These are phyloP conservation scores for Tholera decimalis DNA, from an alignment of 2,888 invertebrate genomes.

Conservation along the genomic window DNA sequence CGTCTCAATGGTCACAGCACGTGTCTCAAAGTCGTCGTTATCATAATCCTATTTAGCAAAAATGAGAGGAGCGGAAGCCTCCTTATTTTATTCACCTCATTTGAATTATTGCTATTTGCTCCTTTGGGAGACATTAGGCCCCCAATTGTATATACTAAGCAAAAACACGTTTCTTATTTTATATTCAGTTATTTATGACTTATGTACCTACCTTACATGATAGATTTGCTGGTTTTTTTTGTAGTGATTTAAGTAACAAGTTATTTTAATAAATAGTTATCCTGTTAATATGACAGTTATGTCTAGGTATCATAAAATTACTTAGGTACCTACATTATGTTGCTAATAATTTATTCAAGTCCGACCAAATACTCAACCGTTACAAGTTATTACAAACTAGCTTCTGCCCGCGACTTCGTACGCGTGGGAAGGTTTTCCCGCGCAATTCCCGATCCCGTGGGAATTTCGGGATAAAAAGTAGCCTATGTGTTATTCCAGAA, in stretches of 20 bases:
- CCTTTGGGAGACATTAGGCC: constrained; percentile 73
- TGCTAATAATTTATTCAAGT: neutral
- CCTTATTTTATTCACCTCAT: constrained; percentile 74
- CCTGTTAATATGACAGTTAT: neutral
- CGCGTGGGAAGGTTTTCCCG: too few relatives aligned
- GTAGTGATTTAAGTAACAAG: neutral
- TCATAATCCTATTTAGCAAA: constrained; percentile 79
- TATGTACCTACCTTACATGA: neutral
- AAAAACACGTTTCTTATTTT: constrained; percentile 36
- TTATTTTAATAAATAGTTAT: constrained; percentile 2
- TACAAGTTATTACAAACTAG: too few relatives aligned
- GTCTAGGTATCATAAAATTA: constrained; percentile 5
- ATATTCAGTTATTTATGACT: constrained; percentile 18
- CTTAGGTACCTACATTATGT: neutral
- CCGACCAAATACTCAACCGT: neutral
- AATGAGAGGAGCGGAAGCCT: constrained; percentile 75
- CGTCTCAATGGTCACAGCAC: constrained; percentile 66
- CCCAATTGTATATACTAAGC: constrained; percentile 38
- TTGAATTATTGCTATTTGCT: constrained; percentile 73
- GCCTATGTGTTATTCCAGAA: too few relatives aligned
- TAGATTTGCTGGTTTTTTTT: neutral
- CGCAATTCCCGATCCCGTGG: too few relatives aligned
- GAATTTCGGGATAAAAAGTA: too few relatives aligned
- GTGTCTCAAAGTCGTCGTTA: constrained; percentile 76
- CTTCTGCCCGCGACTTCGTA: too few relatives aligned